Evolutionary conservation across 2,797 vertebrate species (phyloP).

Genomic region (Tamandua tetradactyla): DNA sequence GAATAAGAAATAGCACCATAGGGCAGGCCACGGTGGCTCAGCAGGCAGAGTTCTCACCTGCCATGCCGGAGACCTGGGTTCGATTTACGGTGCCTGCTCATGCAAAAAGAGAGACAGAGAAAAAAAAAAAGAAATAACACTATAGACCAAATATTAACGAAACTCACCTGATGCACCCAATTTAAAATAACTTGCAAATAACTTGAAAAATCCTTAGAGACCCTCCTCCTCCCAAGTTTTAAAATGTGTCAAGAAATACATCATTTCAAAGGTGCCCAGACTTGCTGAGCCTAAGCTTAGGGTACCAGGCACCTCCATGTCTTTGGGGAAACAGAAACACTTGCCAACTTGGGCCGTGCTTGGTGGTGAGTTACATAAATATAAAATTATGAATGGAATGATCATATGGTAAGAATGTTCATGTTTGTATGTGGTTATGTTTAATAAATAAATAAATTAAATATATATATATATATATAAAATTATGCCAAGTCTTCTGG

Average conservation of each 20-base stretch:
- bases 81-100: too few relatives aligned
- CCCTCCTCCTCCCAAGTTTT: neutral
- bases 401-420: too few relatives aligned
- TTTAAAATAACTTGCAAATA: neutral
- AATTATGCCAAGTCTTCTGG: neutral
- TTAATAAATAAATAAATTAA: too few relatives aligned
- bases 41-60: too few relatives aligned
- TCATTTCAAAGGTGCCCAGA: neutral
- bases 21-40: too few relatives aligned
- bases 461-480: too few relatives aligned
- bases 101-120: too few relatives aligned
- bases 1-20: neutral
- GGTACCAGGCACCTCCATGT: neutral
- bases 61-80: too few relatives aligned
- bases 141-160: neutral
- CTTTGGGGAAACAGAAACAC: neutral
- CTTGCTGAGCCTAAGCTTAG: neutral
- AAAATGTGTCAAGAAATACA: neutral
- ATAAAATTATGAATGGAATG: too few relatives aligned
- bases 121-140: neutral
- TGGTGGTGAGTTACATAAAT: neutral
- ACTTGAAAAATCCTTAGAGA: neutral
- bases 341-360: neutral
- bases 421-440: too few relatives aligned
- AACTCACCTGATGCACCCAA: neutral